Conservation (phyloP, 2,888 invertebrate genomes). For the Plutella xylostella region DNA sequence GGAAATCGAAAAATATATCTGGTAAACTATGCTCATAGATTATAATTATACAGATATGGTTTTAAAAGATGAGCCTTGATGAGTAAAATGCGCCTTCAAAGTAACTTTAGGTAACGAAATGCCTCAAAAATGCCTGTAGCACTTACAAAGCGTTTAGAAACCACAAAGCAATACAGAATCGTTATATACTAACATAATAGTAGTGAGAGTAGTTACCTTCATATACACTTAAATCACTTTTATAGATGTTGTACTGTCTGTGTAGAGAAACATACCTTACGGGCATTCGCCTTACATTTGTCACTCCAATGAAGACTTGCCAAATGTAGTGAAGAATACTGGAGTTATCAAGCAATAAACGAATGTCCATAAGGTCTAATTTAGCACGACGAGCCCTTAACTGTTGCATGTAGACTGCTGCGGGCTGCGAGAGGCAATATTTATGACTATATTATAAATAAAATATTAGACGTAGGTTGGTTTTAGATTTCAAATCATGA, state of each 20-base stretch:
- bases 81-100: too few species aligned
- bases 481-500: not conserved
- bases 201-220: too few species aligned
- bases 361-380: not conserved
- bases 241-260: not conserved
- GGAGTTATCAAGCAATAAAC: not conserved
- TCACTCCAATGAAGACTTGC: not conserved
- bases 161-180: too few species aligned
- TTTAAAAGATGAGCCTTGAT: too few species aligned
- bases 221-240: too few species aligned
- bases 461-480: not conserved
- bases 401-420: not conserved
- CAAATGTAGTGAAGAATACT: not conserved
- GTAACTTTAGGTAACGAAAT: too few species aligned
- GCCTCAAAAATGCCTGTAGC: too few species aligned
- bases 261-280: not conserved
- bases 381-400: not conserved
- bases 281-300: not conserved
- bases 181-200: too few species aligned
- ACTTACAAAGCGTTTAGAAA: too few species aligned
- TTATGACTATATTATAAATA: slow-evolving; percentile 1
- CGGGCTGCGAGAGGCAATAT: slow-evolving; percentile 1
- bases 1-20: too few species aligned
- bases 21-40: too few species aligned
- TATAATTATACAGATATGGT: too few species aligned